phyloP scores from a whole-genome alignment of 2,113 vertebrate genomes.

The Noturus placidus region DNA sequence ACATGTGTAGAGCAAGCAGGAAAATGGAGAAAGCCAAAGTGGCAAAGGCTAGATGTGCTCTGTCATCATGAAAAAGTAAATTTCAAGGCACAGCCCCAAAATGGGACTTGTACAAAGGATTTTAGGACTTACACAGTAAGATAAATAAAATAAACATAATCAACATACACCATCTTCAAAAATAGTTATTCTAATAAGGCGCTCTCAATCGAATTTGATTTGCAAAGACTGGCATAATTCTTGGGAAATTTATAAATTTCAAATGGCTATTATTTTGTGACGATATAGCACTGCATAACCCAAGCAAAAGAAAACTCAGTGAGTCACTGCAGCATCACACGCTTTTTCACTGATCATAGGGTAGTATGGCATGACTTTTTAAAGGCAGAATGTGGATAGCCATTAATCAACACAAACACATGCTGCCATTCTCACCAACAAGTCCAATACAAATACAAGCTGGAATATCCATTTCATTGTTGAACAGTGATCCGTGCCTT shows the following conservation, averaged over 20 bases:
- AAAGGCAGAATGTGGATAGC: background rate
- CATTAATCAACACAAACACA: constrained; percentile 39
- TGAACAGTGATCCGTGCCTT: background rate
- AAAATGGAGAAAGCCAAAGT: constrained; percentile 61
- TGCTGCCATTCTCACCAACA: background rate
- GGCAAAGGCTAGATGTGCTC: constrained; percentile 41
- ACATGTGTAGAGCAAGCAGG: constrained; percentile 71
- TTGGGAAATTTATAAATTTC: background rate
- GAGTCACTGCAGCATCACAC: background rate
- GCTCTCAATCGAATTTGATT: background rate
- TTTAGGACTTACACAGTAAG: background rate
- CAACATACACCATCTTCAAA: background rate
- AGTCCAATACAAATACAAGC: background rate
- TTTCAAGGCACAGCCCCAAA: background rate
- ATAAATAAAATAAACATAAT: background rate
- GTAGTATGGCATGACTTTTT: background rate
- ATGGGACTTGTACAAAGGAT: background rate
- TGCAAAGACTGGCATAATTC: background rate
- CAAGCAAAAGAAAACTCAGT: background rate
- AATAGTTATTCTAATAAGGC: background rate
- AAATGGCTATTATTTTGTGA: constrained; percentile 63
- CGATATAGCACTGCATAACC: constrained; percentile 18
- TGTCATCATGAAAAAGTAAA: constrained; percentile 25
- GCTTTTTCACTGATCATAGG: constrained; percentile 14
- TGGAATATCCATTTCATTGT: constrained; percentile 4